phyloP scores from a whole-genome alignment of 2,113 vertebrate species.

The Astur gentilis region DNA sequence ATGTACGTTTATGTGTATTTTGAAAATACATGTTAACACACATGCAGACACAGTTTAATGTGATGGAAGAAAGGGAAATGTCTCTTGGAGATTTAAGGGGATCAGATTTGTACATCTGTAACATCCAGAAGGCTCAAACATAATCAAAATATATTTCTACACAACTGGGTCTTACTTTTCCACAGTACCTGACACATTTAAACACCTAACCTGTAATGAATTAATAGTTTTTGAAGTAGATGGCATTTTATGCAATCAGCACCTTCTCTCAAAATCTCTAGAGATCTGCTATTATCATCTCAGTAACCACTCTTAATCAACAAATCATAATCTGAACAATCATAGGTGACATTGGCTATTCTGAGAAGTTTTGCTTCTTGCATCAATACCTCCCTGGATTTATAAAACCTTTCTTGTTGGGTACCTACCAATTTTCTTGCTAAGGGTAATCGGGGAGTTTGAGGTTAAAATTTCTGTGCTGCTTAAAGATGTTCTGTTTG shows the following conservation, averaged over 20 bases:
- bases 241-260: neutral
- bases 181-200: neutral
- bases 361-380: neutral
- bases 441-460: neutral
- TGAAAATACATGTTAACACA: neutral
- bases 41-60: neutral
- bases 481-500: neutral
- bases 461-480: neutral
- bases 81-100: neutral
- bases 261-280: neutral
- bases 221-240: neutral
- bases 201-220: neutral
- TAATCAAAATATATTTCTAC: neutral
- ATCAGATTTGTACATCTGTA: neutral
- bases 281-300: neutral
- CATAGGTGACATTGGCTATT: neutral
- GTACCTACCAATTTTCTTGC: neutral
- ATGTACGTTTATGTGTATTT: rapidly evolving
- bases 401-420: neutral
- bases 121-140: neutral
- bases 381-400: neutral
- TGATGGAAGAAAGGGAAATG: neutral
- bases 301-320: neutral
- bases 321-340: neutral
- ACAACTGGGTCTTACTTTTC: neutral